Percentiles rank a stretch among this genome's conserved stretches.
phyloP scores from a whole-genome alignment of 2,797 vertebrate species.

The Lagorchestes hirsutus region DNA sequence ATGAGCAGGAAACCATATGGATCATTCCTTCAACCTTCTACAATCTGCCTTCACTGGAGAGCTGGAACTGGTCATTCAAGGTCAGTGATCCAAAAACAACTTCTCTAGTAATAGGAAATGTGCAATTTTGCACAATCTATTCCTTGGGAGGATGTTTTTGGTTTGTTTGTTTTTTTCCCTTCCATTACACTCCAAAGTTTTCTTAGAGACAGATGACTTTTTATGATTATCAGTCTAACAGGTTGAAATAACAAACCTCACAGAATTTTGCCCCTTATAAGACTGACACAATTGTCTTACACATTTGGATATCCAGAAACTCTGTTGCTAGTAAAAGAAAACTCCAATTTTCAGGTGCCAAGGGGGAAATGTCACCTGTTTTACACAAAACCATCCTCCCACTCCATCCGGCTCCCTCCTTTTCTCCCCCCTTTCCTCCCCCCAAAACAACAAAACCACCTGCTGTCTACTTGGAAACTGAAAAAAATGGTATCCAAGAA shows the following conservation, averaged over 20 bases:
- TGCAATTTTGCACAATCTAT: slow-evolving; percentile 11
- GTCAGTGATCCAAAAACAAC: slow-evolving; percentile 71
- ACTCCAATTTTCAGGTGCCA: slow-evolving; percentile 14
- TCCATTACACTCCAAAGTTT: slow-evolving; percentile 5
- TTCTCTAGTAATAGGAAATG: slow-evolving; percentile 29
- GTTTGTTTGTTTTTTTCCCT: neutral
- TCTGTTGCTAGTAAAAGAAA: slow-evolving; percentile 11
- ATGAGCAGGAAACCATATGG: slow-evolving; percentile 21
- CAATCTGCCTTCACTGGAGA: neutral
- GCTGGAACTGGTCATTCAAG: slow-evolving; percentile 66
- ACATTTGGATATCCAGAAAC: neutral
- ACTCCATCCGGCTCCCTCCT: neutral
- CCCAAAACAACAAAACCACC: neutral
- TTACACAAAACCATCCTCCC: neutral
- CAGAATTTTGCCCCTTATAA: slow-evolving; percentile 63
- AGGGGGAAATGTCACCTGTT: neutral
- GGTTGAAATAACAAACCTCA: slow-evolving; percentile 67
- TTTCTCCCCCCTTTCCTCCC: neutral
- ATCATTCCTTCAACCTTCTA: neutral
- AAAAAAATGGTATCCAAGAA: neutral
- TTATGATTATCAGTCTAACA: slow-evolving; percentile 59
- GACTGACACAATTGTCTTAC: slow-evolving; percentile 28
- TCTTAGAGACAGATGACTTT: slow-evolving; percentile 35
- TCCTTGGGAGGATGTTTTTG: neutral
- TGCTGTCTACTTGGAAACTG: neutral